Evolutionary conservation across 2,888 invertebrate species (phyloP).

Genomic region (Argyra leucocephala): DNA sequence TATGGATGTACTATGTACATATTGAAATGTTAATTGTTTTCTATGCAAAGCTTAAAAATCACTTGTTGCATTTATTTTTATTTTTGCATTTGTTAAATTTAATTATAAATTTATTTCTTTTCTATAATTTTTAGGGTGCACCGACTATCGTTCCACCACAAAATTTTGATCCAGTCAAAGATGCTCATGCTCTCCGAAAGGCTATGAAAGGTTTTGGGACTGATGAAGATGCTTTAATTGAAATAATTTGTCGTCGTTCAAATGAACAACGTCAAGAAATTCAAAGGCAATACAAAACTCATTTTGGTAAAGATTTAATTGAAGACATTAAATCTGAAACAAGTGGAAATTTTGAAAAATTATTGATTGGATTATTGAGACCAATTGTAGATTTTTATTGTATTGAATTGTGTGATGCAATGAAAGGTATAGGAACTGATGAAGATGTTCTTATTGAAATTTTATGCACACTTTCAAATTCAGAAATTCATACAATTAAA

Average conservation of each 20-base stretch:
- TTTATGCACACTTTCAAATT: slow-evolving; percentile 76
- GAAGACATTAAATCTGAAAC: slow-evolving; percentile 81
- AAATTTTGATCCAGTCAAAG: slow-evolving; percentile 67
- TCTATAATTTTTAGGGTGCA: slow-evolving; percentile 33
- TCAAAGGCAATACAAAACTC: slow-evolving; percentile 41
- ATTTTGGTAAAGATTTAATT: slow-evolving; percentile 57
- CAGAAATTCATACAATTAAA: slow-evolving; percentile 70
- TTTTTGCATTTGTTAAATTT: no score
- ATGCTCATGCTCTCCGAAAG: slow-evolving; percentile 72
- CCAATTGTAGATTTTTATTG: slow-evolving; percentile 71
- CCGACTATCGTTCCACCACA: slow-evolving; percentile 69
- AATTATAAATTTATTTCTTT: neutral
- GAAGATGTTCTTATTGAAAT: slow-evolving; percentile 82
- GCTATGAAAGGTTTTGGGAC: slow-evolving; percentile 88
- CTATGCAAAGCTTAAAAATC: no score
- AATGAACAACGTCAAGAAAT: slow-evolving; percentile 69
- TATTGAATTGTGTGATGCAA: slow-evolving; percentile 74
- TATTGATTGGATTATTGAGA: slow-evolving; percentile 73
- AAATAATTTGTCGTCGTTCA: slow-evolving; percentile 69
- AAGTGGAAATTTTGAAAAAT: slow-evolving; percentile 77
- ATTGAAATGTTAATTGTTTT: no score
- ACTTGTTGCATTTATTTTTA: no score
- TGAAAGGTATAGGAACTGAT: slow-evolving; percentile 73
- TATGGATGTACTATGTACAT: no score
- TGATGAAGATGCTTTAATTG: slow-evolving; percentile 80